These are phyloP conservation scores for Acipenser transmontanus DNA, from an alignment of 2,797 vertebrate genomes.

Conservation along the genomic window DNA sequence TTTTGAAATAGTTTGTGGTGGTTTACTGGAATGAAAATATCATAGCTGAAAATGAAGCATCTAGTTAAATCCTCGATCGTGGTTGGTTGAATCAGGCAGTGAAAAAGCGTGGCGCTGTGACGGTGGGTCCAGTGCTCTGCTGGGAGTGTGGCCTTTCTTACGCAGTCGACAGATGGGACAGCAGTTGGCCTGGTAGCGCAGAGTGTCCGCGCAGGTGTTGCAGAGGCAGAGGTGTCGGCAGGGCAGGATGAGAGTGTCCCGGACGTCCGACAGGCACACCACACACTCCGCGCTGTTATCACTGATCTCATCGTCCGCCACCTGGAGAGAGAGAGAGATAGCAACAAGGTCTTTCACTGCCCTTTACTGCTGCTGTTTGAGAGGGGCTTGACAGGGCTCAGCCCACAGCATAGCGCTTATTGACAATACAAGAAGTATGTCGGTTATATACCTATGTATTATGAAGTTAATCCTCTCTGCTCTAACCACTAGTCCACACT, in stretches of 20 bases:
- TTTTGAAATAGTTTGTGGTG: no score
- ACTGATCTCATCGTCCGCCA: conserved; percentile 89
- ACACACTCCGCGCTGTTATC: conserved; percentile 97
- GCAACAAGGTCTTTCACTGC: not conserved
- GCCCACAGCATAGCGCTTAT: not conserved
- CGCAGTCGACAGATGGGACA: conserved; percentile 94
- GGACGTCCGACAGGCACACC: conserved; percentile 90
- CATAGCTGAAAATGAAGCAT: no score
- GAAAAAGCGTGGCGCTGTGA: no score
- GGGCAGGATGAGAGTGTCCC: conserved; percentile 93
- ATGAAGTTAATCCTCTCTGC: conserved; percentile 18
- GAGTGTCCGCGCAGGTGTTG: conserved; percentile 87
- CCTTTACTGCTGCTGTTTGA: not conserved
- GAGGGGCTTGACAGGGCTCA: not conserved
- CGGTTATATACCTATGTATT: not conserved
- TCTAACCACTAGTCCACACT: no score
- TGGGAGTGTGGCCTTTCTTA: conserved; percentile 47
- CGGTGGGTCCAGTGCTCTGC: no score
- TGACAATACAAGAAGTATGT: not conserved
- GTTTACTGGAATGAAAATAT: no score
- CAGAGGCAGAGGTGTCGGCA: conserved; percentile 92
- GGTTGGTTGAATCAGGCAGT: no score
- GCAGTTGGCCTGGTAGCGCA: conserved; percentile 96
- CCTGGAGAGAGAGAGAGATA: conserved; percentile 51
- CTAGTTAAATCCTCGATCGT: no score